A percentile compares a stretch with the other conserved stretches of the same genome.
phyloP scores from a whole-genome alignment of 2,113 vertebrate species.

The Condylura cristata region DNA sequence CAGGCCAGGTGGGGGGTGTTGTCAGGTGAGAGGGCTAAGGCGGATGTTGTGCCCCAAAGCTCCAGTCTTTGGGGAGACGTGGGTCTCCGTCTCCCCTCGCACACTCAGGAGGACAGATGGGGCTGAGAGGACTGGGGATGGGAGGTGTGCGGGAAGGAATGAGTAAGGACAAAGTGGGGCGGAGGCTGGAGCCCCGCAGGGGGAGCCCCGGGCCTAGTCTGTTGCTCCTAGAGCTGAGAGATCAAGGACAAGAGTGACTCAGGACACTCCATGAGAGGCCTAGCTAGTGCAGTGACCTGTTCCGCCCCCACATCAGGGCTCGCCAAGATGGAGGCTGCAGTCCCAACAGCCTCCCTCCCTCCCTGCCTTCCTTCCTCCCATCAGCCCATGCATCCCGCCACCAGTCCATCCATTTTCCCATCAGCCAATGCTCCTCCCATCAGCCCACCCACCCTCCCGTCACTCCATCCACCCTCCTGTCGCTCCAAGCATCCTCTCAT shows the following conservation, averaged over 20 bases:
- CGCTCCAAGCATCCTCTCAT: neutral
- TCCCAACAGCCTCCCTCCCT: neutral
- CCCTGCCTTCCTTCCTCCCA: neutral
- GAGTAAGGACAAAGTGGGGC: neutral
- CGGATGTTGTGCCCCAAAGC: neutral
- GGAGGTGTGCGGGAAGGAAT: neutral
- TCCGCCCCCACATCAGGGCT: neutral
- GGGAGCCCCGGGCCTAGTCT: neutral
- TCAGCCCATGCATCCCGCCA: neutral
- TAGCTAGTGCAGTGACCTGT: neutral
- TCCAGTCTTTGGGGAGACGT: neutral
- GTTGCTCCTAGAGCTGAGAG: neutral
- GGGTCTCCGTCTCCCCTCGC: neutral
- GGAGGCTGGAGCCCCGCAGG: neutral
- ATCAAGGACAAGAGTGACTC: neutral
- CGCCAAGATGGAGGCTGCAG: neutral
- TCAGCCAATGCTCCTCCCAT: neutral
- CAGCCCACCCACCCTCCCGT: neutral
- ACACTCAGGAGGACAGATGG: neutral
- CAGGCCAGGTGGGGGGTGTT: conserved; percentile 14
- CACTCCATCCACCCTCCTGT: neutral
- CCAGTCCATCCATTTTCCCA: neutral
- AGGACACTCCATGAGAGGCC: neutral
- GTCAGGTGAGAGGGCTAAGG: neutral
- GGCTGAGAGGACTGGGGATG: neutral